phyloP scores from a whole-genome alignment of 2,113 vertebrate genomes.

The Petrocephalus microphthalmus region DNA sequence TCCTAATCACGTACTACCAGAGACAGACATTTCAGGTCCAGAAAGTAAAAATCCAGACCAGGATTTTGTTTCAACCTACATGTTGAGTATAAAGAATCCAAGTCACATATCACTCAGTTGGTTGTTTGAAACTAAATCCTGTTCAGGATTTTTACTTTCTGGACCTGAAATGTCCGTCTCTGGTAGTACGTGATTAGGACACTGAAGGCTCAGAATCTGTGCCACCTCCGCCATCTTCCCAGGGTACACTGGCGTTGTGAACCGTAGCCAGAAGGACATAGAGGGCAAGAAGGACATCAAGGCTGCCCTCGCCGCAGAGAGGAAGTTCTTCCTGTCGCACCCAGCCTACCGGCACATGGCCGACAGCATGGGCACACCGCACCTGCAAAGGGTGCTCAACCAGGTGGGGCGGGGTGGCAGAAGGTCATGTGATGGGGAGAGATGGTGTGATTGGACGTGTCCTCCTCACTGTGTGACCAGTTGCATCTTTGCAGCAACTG shows the following conservation, averaged over 20 bases:
- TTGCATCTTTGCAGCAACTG: constrained; percentile 71
- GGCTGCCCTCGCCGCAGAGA: constrained; percentile 66
- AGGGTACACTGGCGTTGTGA: constrained; percentile 79
- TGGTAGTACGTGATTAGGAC: neutral
- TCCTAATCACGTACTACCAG: no score
- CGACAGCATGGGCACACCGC: constrained; percentile 68
- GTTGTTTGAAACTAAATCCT: no score
- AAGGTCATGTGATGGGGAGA: neutral
- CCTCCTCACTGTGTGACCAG: neutral
- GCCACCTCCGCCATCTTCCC: constrained; percentile 7
- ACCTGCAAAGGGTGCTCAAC: constrained; percentile 71
- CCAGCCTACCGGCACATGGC: constrained; percentile 72
- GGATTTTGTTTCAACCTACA: no score
- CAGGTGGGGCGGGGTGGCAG: constrained; percentile 47
- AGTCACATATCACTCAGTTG: no score
- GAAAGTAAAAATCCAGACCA: no score
- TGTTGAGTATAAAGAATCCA: no score
- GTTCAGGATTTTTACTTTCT: no score
- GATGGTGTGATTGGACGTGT: neutral
- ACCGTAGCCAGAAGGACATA: constrained; percentile 80
- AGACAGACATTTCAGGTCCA: no score
- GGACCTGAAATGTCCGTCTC: no score
- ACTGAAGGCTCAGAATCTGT: neutral
- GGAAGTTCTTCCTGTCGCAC: constrained; percentile 65
- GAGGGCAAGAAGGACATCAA: constrained; percentile 75